Evolutionary conservation across 2,113 vertebrate genomes (phyloP).

Genomic region (Monarcha castaneiventris): DNA sequence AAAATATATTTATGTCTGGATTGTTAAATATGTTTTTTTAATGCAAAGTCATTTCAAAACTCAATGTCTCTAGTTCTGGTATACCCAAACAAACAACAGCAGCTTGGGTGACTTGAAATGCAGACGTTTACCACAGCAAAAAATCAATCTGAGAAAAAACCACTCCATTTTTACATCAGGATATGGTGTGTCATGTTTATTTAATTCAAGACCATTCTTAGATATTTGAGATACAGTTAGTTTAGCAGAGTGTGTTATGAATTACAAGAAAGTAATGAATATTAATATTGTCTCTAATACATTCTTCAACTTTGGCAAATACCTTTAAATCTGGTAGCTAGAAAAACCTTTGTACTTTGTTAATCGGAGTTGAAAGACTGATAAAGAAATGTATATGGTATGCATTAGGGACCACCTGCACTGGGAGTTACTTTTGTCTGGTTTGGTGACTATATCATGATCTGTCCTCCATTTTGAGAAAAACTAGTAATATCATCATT

Average conservation of each 20-base stretch:
- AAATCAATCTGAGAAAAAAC: background rate
- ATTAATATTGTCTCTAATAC: background rate
- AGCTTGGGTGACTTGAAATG: background rate
- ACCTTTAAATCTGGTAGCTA: background rate
- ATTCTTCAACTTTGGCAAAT: background rate
- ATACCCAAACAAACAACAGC: background rate
- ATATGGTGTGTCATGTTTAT: background rate
- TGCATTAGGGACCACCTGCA: background rate
- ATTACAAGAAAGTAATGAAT: background rate
- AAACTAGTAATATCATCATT: background rate
- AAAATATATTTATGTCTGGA: background rate
- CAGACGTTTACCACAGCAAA: background rate
- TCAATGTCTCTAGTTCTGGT: background rate
- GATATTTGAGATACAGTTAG: background rate
- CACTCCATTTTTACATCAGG: background rate
- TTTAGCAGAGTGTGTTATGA: background rate
- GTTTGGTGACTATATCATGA: background rate
- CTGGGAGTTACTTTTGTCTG: background rate
- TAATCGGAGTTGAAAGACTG: background rate
- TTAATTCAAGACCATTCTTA: background rate
- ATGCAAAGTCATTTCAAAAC: background rate
- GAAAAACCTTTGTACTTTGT: background rate
- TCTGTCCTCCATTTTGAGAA: background rate
- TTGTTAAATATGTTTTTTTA: background rate
- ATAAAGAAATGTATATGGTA: background rate